Percentiles rank a stretch among this genome's conserved stretches.
Conservation (phyloP, 2,888 invertebrate genomes). For the Balanococcus diminutus region DNA sequence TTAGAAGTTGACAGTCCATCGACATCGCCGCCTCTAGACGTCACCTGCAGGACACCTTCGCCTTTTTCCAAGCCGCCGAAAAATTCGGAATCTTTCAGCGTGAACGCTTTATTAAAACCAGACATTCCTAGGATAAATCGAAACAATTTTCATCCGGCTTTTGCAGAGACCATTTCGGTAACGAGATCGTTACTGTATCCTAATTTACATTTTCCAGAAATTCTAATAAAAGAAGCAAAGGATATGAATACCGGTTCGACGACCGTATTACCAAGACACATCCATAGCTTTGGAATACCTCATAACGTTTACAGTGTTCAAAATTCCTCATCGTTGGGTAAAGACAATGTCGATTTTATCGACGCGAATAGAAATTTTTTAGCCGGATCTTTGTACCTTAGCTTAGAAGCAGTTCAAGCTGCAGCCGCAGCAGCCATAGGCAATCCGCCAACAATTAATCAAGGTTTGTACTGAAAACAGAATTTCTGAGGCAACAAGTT, state of each 20-base stretch:
- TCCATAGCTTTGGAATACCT: constrained; percentile 66
- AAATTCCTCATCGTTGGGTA: constrained; percentile 1
- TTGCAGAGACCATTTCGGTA: constrained; percentile 64
- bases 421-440: constrained; percentile 65
- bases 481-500: too few species aligned
- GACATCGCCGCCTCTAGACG: constrained; percentile 60
- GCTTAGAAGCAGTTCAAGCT: constrained; percentile 69
- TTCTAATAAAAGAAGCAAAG: constrained; percentile 59
- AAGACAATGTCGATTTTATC: constrained; percentile 56
- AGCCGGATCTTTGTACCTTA: constrained; percentile 69
- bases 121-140: constrained; percentile 66
- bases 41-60: constrained; percentile 56
- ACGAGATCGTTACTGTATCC: constrained; percentile 71
- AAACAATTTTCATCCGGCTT: constrained; percentile 58
- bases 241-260: constrained; percentile 58
- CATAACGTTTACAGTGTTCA: constrained; percentile 58
- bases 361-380: constrained; percentile 62
- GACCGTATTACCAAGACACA: constrained; percentile 62
- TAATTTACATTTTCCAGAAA: constrained; percentile 69
- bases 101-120: constrained; percentile 79
- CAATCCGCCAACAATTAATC: constrained; percentile 57
- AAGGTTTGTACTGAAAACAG: background rate
- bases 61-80: constrained; percentile 62
- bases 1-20: constrained; percentile 79
- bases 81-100: constrained; percentile 83